phyloP scores from a whole-genome alignment of 2,797 vertebrate species.

The Coendou prehensilis region DNA sequence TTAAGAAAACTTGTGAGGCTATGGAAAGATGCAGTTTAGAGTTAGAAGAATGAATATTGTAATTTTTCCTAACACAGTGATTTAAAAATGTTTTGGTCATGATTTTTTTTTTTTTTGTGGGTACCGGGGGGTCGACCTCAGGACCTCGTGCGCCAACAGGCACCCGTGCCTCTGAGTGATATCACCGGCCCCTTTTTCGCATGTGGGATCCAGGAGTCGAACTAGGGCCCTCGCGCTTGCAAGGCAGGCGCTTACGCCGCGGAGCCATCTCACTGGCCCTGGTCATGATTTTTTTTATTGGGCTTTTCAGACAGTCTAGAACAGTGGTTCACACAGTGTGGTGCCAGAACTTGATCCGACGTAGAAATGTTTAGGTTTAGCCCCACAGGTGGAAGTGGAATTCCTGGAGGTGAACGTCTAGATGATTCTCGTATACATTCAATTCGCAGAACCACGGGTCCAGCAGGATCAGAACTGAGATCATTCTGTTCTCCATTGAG shows the following conservation, averaged over 20 bases:
- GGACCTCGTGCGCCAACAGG: no score
- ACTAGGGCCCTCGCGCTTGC: no score
- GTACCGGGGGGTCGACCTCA: no score
- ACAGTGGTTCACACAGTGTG: neutral
- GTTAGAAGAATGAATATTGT: neutral
- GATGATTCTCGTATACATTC: neutral
- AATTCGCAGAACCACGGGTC: neutral
- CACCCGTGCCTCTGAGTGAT: no score
- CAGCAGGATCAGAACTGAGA: neutral
- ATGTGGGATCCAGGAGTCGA: no score
- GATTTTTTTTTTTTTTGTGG: neutral
- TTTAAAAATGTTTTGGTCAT: neutral
- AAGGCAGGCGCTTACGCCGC: no score
- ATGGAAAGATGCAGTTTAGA: neutral
- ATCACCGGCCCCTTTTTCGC: no score
- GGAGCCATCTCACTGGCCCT: no score
- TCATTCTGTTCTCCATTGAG: neutral
- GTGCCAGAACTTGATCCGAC: neutral
- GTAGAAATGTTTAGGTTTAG: neutral
- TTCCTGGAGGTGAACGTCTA: neutral
- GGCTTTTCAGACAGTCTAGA: neutral
- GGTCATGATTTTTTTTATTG: neutral
- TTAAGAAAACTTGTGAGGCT: neutral
- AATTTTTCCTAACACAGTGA: constrained; percentile 23
- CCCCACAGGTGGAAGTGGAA: neutral